These are phyloP conservation scores for Cavia porcellus DNA, from an alignment of 2,113 vertebrate species.

Conservation along the genomic window DNA sequence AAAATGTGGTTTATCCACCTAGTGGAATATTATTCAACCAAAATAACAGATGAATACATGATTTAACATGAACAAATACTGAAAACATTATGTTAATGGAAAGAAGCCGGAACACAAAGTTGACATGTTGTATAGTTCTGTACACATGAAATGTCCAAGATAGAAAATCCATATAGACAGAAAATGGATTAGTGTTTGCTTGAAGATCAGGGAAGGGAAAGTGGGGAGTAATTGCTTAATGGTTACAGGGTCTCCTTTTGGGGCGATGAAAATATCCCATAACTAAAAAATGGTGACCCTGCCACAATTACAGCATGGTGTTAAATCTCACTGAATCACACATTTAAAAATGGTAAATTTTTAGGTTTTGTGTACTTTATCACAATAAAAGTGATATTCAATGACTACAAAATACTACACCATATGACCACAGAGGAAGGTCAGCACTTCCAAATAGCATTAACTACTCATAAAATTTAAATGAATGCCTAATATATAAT, in stretches of 20 bases:
- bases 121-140: neutral
- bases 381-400: neutral
- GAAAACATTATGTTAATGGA: neutral
- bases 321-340: neutral
- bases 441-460: neutral
- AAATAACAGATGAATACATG: neutral
- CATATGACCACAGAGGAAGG: neutral
- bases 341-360: neutral
- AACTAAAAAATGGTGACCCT: neutral
- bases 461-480: neutral
- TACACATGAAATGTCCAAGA: neutral
- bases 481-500: neutral
- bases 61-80: neutral
- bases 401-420: neutral
- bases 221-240: neutral
- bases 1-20: neutral
- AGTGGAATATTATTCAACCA: neutral
- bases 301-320: neutral
- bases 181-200: neutral
- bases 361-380: neutral
- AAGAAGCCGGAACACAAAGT: neutral
- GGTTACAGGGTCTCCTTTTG: neutral
- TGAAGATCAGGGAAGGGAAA: neutral
- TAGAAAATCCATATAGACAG: neutral
- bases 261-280: neutral